Percentiles rank a stretch among this genome's conserved stretches.
phyloP scores from a whole-genome alignment of 2,888 invertebrate species.

The Andrena hattorfiana region DNA sequence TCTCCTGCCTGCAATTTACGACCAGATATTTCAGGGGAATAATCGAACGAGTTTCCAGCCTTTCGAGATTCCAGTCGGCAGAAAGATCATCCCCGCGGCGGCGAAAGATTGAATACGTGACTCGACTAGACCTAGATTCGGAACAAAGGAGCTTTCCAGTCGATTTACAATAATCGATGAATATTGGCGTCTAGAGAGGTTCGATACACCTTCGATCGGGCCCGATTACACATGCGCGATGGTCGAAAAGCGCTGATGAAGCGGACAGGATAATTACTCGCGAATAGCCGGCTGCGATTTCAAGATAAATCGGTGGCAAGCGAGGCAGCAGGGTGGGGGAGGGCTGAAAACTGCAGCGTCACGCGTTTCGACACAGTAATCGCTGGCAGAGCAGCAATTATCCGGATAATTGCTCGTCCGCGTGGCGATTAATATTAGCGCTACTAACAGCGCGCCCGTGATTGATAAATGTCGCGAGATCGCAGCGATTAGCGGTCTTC shows the following conservation, averaged over 20 bases:
- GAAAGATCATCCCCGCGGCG: background rate
- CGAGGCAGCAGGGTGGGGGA: background rate
- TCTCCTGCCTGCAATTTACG: slow-evolving; percentile 29
- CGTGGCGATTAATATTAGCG: slow-evolving; percentile 38
- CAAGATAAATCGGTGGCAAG: slow-evolving; percentile 32
- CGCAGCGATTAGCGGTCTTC: slow-evolving; percentile 24
- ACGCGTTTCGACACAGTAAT: slow-evolving; percentile 48
- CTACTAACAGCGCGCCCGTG: slow-evolving; percentile 10
- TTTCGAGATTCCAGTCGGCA: background rate
- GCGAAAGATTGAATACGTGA: background rate
- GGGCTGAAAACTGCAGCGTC: slow-evolving; percentile 43
- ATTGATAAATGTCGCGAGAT: slow-evolving; percentile 50
- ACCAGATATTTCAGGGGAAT: slow-evolving; percentile 22
- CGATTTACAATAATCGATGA: no score
- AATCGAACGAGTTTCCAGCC: background rate
- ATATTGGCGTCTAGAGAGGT: no score
- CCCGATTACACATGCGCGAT: background rate
- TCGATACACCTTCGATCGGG: background rate
- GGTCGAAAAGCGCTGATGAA: slow-evolving; percentile 23
- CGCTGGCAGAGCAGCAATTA: slow-evolving; percentile 34
- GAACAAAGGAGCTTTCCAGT: no score
- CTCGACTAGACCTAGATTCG: background rate
- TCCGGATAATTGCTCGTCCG: slow-evolving; percentile 45
- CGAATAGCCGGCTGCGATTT: slow-evolving; percentile 34
- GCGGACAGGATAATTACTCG: slow-evolving; percentile 31